Evolutionary conservation across 2,797 vertebrate genomes (phyloP).

Genomic region (Myiotriccus ornatus): DNA sequence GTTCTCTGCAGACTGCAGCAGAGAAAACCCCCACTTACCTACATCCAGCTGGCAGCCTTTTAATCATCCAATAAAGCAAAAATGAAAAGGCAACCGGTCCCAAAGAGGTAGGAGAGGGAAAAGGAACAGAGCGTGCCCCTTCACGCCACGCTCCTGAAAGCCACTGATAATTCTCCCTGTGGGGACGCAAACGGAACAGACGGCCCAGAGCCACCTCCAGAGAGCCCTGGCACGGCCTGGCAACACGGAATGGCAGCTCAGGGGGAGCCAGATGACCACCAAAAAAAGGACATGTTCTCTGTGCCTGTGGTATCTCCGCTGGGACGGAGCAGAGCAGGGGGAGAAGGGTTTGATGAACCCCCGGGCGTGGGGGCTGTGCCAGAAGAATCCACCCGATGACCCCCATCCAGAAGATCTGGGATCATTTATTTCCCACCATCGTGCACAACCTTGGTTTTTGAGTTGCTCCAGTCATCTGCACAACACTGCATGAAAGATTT

Average conservation of each 20-base stretch:
- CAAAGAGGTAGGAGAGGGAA: neutral
- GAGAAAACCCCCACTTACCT: neutral
- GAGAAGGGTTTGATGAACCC: neutral
- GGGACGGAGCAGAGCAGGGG: neutral
- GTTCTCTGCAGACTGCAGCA: constrained; percentile 25
- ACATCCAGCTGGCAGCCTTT: constrained; percentile 1
- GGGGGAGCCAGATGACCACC: neutral
- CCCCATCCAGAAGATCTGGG: too few species aligned
- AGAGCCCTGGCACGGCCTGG: accelerated
- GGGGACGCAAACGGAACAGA: neutral
- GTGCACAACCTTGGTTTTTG: neutral
- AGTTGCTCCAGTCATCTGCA: neutral
- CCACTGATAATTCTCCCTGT: neutral
- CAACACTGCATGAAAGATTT: neutral
- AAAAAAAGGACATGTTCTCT: neutral
- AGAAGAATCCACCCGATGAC: neutral
- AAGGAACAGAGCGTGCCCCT: neutral
- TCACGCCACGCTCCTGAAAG: neutral
- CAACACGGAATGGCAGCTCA: accelerated
- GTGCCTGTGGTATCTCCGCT: neutral
- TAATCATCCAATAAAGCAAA: neutral
- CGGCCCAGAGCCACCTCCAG: accelerated
- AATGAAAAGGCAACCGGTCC: neutral
- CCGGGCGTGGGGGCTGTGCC: neutral
- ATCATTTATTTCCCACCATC: neutral